phyloP scores from a whole-genome alignment of 2,113 vertebrate species.

The Tachysurus fulvidraco region DNA sequence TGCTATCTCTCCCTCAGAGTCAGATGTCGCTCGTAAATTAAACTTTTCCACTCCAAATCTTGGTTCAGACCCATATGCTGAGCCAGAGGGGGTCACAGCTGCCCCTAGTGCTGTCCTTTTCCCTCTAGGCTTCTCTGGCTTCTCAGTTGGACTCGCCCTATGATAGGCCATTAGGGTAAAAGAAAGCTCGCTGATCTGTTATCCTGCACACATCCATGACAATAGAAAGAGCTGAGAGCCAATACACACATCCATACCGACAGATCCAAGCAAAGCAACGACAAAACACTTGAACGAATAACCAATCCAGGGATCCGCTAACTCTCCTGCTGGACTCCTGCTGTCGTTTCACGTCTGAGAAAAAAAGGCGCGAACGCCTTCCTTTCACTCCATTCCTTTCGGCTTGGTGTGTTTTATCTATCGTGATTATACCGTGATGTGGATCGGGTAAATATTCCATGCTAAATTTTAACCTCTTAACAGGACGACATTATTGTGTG shows the following conservation, averaged over 20 bases:
- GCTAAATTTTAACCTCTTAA: not conserved
- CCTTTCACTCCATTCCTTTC: not conserved
- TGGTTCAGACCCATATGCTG: not conserved
- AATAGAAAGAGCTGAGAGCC: not conserved
- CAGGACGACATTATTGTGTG: not conserved
- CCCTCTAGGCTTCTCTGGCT: constrained; percentile 7
- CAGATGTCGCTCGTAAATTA: constrained; percentile 11
- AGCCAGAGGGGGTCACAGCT: constrained; percentile 29
- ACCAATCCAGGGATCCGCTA: not conserved
- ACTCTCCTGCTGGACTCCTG: not conserved
- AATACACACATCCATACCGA: constrained; percentile 15
- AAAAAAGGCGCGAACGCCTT: not conserved
- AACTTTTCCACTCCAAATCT: not conserved
- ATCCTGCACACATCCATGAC: constrained; percentile 14
- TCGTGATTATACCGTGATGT: not conserved
- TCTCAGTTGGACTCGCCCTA: not conserved
- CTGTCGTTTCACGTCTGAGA: not conserved
- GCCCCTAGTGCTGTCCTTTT: not conserved
- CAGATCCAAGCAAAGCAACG: not conserved
- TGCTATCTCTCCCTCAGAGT: not conserved
- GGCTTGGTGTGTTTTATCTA: not conserved
- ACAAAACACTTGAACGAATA: constrained; percentile 19
- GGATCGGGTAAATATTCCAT: not conserved
- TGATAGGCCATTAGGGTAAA: constrained; percentile 29
- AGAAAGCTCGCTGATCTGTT: constrained; percentile 7